These are phyloP conservation scores for Lutjanus campechanus DNA, from an alignment of 2,797 vertebrate genomes.

Conservation along the genomic window DNA sequence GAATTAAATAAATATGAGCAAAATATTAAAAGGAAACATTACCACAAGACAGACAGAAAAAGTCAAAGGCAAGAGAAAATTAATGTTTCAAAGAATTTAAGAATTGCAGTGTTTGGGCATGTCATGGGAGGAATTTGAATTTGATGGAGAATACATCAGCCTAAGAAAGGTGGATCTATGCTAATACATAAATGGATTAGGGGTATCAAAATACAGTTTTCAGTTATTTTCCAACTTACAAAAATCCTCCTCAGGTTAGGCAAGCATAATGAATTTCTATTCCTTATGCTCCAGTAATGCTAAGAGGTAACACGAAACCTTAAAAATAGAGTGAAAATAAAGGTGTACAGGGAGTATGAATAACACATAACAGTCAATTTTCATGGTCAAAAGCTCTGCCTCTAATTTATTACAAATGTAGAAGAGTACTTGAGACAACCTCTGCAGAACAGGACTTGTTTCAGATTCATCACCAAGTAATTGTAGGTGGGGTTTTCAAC, in stretches of 20 bases:
- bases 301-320: constrained; percentile 5
- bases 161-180: not conserved
- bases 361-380: not conserved
- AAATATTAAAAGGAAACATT: not conserved
- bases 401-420: not conserved
- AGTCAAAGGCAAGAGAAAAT: not conserved
- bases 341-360: not conserved
- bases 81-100: not conserved
- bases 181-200: constrained; percentile 5
- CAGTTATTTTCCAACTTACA: constrained; percentile 17
- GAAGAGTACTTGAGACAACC: not conserved
- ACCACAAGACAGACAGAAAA: not conserved
- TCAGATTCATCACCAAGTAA: not conserved
- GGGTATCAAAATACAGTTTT: constrained; percentile 10
- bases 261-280: constrained; percentile 22
- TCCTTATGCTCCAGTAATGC: not conserved
- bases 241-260: constrained; percentile 23
- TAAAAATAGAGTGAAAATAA: constrained; percentile 1
- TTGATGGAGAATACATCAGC: constrained; percentile 2
- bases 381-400: not conserved
- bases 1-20: not conserved
- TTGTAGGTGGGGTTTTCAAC: not conserved
- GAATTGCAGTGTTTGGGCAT: not conserved
- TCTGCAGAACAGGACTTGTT: not conserved
- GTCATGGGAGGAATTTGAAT: constrained; percentile 10